Evolutionary conservation across 2,888 invertebrate genomes (phyloP).

Genomic region (Leucophora obtusa): DNA sequence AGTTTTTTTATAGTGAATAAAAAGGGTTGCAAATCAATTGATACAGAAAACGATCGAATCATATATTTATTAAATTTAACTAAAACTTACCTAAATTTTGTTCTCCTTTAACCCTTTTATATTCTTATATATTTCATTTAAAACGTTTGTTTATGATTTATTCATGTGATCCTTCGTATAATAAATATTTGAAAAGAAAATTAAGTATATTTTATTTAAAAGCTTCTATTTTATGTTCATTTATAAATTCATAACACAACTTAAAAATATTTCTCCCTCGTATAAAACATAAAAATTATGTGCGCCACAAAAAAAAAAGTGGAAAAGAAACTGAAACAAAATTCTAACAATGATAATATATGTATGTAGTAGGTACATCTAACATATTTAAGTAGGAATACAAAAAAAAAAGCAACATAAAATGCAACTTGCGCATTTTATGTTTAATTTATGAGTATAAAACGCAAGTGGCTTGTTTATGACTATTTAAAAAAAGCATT

Average conservation of each 20-base stretch:
- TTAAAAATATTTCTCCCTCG: conserved; percentile 51
- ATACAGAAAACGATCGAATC: no score
- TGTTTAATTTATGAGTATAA: conserved; percentile 62
- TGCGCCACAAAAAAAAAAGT: conserved; percentile 21
- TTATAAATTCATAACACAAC: conserved; percentile 61
- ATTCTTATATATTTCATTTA: conserved; percentile 21
- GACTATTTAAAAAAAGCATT: conserved; percentile 28
- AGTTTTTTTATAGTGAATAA: no score
- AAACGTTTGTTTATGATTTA: conserved; percentile 41
- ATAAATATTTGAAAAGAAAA: neutral
- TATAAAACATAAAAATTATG: conserved; percentile 55
- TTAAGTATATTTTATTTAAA: conserved; percentile 27
- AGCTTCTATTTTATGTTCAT: conserved; percentile 33
- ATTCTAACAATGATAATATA: conserved; percentile 8
- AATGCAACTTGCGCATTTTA: conserved; percentile 63
- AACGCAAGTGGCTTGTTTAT: conserved; percentile 58
- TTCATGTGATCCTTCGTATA: conserved; percentile 22
- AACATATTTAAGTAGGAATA: conserved; percentile 4
- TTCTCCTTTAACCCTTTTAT: no score
- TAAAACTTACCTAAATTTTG: no score
- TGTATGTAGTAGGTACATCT: conserved; percentile 45
- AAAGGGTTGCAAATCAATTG: no score
- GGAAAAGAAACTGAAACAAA: neutral
- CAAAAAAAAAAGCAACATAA: conserved; percentile 35
- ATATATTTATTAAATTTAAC: no score